phyloP scores from a whole-genome alignment of 2,113 vertebrate genomes.

The Sitta europaea region DNA sequence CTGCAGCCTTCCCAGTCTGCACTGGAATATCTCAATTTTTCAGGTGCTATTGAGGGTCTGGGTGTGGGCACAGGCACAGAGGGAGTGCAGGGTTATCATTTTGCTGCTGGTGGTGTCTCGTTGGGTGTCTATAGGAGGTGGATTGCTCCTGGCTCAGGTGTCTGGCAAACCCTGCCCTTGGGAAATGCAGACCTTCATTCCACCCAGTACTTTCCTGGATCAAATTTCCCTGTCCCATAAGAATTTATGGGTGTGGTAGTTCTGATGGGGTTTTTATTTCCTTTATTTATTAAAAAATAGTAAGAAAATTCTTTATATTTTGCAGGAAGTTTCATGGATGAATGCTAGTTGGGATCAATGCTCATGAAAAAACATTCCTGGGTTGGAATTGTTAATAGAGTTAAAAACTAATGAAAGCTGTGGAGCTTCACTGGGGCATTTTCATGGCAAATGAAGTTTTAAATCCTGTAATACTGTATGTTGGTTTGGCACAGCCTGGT shows the following conservation, averaged over 20 bases:
- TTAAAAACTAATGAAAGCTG: background rate
- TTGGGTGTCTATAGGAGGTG: background rate
- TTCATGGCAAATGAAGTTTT: background rate
- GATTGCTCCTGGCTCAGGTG: background rate
- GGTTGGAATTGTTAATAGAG: background rate
- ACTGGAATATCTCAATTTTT: background rate
- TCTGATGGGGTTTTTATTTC: background rate
- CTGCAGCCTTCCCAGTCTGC: background rate
- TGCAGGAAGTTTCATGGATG: background rate
- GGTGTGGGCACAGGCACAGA: background rate
- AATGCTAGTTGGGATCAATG: background rate
- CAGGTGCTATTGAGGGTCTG: background rate
- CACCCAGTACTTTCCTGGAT: accelerated
- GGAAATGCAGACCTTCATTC: background rate
- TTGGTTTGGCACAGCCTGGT: background rate
- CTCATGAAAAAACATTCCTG: background rate
- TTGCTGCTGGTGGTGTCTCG: accelerated
- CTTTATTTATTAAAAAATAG: background rate
- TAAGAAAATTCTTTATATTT: background rate
- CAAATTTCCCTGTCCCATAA: background rate
- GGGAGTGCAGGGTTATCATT: accelerated
- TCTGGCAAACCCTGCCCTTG: background rate
- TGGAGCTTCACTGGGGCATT: background rate
- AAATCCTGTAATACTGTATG: background rate
- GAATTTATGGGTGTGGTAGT: background rate